Evolutionary conservation across 2,797 vertebrate species (phyloP).

Genomic region (Muscicapa comitata): DNA sequence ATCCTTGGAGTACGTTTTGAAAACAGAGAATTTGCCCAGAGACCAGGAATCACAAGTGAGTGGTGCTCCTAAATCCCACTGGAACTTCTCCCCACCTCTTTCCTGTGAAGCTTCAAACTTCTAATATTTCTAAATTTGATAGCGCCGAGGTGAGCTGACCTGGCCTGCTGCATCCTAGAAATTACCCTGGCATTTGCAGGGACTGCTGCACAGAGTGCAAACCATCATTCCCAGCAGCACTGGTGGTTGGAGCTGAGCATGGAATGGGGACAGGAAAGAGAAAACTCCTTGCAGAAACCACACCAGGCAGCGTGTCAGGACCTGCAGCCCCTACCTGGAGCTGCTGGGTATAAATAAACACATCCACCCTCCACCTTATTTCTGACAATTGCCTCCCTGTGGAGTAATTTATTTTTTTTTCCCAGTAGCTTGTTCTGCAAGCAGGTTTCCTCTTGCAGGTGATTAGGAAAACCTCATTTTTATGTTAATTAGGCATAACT

Average conservation of each 20-base stretch:
- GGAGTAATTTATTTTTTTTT: not conserved
- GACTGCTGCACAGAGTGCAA: not conserved
- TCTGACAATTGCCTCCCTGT: not conserved
- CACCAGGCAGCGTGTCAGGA: not conserved
- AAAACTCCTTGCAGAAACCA: not conserved
- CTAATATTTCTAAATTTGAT: not conserved
- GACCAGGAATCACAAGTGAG: not conserved
- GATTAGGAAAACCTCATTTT: not conserved
- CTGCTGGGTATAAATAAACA: slow-evolving; percentile 24
- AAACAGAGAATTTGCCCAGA: not conserved
- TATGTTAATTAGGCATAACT: not conserved
- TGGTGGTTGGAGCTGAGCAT: not conserved
- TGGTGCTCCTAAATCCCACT: not conserved
- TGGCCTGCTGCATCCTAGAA: not conserved
- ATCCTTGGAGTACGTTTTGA: not conserved
- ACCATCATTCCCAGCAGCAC: rapidly evolving
- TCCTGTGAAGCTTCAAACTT: not conserved
- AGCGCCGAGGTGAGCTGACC: not conserved
- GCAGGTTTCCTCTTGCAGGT: slow-evolving; percentile 43
- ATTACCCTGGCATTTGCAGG: not conserved
- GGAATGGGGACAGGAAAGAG: not conserved
- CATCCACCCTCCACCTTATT: not conserved
- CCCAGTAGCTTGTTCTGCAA: not conserved
- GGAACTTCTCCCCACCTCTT: not conserved
- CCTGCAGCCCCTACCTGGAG: not conserved